Conservation (phyloP, 2,888 invertebrate species). For the Nebria brevicollis region DNA sequence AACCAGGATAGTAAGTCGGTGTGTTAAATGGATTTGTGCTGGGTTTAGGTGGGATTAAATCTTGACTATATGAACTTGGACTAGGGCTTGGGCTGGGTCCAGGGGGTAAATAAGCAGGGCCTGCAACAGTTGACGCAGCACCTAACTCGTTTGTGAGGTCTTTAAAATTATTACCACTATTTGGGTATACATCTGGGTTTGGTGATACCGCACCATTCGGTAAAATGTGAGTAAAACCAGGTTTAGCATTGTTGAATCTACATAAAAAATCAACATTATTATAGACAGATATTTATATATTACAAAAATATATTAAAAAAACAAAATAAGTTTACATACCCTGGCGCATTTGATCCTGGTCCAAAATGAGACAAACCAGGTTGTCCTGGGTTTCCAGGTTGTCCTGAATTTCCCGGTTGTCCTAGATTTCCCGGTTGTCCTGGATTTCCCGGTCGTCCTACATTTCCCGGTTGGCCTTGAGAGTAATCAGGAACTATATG, state of each 20-base stretch:
- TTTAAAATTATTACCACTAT: slow-evolving; percentile 52
- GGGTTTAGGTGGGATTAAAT: slow-evolving; percentile 30
- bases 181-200: slow-evolving; percentile 13
- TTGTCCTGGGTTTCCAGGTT: not conserved
- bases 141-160: slow-evolving; percentile 57
- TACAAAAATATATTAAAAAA: not conserved
- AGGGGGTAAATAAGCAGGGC: slow-evolving; percentile 61
- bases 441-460: not conserved
- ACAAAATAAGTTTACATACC: not conserved
- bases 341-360: not conserved
- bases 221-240: slow-evolving; percentile 46
- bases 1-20: slow-evolving; percentile 56
- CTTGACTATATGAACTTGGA: slow-evolving; percentile 30
- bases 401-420: not conserved
- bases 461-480: not conserved
- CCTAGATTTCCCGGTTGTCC: not conserved
- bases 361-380: slow-evolving; percentile 2
- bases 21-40: not conserved
- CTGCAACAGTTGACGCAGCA: slow-evolving; percentile 58
- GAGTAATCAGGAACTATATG: slow-evolving; percentile 10
- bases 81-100: slow-evolving; percentile 36
- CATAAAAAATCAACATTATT: not conserved
- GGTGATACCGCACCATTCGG: slow-evolving; percentile 18
- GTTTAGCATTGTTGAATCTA: slow-evolving; percentile 48
- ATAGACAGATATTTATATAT: no score